These are phyloP conservation scores for Coenonympha glycerion DNA, from an alignment of 2,888 invertebrate genomes.

Conservation along the genomic window DNA sequence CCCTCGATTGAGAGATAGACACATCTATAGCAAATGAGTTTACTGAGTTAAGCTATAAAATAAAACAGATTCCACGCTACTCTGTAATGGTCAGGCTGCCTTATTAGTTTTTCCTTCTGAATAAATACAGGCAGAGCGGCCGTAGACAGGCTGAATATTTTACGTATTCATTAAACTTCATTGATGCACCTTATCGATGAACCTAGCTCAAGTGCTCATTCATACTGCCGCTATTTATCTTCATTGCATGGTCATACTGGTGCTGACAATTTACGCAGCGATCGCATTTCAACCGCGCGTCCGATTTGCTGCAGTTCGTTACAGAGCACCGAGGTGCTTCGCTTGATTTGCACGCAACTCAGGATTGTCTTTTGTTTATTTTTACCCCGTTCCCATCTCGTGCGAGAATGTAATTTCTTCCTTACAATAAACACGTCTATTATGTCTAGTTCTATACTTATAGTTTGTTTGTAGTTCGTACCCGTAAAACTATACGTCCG, in stretches of 20 bases:
- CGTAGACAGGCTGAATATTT: conserved; percentile 8
- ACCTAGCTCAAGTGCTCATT: conserved; percentile 20
- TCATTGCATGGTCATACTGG: conserved; percentile 23
- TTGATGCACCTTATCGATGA: conserved; percentile 29
- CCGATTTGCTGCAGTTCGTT: conserved; percentile 27
- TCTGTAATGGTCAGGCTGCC: no score
- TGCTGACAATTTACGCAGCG: conserved; percentile 23
- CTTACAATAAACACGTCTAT: not conserved
- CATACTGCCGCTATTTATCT: conserved; percentile 26
- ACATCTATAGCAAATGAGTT: no score
- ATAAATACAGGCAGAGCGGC: not conserved
- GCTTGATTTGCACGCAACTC: conserved; percentile 13
- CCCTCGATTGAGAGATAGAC: no score
- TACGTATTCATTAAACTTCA: conserved; percentile 17
- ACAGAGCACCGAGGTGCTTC: conserved; percentile 20
- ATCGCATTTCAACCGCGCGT: conserved; percentile 24
- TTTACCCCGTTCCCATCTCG: not conserved
- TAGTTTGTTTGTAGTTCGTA: not conserved
- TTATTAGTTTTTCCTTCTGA: not conserved
- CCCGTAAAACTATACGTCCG: no score
- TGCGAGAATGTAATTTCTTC: not conserved
- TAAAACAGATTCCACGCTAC: no score
- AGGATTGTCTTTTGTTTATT: conserved; percentile 1
- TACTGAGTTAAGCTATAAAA: no score
- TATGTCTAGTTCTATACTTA: no score